Evolutionary conservation across 2,797 vertebrate genomes (phyloP).

Genomic region (Knipowitschia caucasica): DNA sequence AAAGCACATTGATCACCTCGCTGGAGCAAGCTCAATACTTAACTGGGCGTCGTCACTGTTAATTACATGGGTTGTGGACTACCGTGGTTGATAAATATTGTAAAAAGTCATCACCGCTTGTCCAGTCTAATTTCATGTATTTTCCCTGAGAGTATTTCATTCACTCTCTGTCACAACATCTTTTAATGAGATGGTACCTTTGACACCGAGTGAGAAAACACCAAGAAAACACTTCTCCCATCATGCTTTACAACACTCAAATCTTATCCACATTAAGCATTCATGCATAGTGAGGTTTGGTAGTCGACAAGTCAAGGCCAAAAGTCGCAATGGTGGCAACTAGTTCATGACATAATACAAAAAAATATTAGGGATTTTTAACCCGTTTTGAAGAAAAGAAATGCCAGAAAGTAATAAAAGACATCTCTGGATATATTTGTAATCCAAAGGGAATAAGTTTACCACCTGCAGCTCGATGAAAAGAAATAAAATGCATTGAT

Average conservation of each 20-base stretch:
- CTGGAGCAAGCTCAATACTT: neutral
- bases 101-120: neutral
- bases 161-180: constrained; percentile 50
- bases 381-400: constrained; percentile 42
- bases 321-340: too few species aligned
- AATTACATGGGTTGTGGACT: constrained; percentile 2
- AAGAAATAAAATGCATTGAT: constrained; percentile 19
- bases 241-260: neutral
- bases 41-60: constrained; percentile 6
- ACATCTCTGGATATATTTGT: constrained; percentile 9
- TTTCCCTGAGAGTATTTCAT: neutral
- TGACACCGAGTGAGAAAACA: constrained; percentile 55
- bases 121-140: constrained; percentile 6
- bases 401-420: constrained; percentile 43
- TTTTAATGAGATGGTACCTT: constrained; percentile 72
- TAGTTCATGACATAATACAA: too few species aligned
- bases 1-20: constrained; percentile 8
- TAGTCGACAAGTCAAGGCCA: too few species aligned
- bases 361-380: too few species aligned
- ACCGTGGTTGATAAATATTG: constrained; percentile 1
- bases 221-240: neutral
- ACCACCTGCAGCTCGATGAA: constrained; percentile 18
- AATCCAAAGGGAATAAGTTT: constrained; percentile 1
- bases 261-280: too few species aligned
- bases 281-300: too few species aligned